Evolutionary conservation across 2,888 invertebrate genomes (phyloP).

Genomic region (Sisyra terminalis): DNA sequence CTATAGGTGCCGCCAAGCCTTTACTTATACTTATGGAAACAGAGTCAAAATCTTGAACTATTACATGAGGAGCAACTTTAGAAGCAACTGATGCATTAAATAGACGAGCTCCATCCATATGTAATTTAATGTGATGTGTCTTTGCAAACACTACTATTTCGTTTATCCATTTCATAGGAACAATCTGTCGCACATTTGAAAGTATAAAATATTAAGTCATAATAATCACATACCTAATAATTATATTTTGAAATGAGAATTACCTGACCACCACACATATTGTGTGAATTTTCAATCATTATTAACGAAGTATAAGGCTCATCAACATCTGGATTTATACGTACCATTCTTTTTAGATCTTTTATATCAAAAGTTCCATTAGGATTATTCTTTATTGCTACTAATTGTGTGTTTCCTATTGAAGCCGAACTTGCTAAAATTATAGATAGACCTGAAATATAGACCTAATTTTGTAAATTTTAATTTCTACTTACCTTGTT

Average conservation of each 20-base stretch:
- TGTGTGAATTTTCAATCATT: conserved; percentile 84
- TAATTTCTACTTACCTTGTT: conserved; percentile 55
- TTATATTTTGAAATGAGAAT: too few species aligned
- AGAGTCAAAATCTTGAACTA: conserved; percentile 59
- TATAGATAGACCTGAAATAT: not conserved
- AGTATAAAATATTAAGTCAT: too few species aligned
- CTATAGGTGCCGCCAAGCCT: conserved; percentile 77
- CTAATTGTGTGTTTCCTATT: conserved; percentile 61
- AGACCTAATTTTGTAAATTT: not conserved
- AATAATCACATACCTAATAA: too few species aligned
- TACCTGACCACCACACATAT: conserved; percentile 71
- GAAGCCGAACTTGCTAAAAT: conserved; percentile 45
- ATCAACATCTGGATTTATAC: conserved; percentile 52
- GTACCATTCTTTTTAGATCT: conserved; percentile 47
- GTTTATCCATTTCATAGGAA: conserved; percentile 67
- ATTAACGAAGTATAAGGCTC: conserved; percentile 66
- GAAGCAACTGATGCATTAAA: conserved; percentile 74
- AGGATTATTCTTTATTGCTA: conserved; percentile 50
- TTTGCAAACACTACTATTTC: conserved; percentile 47
- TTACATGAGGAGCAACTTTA: conserved; percentile 40
- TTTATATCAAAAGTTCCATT: conserved; percentile 77
- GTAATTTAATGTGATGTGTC: conserved; percentile 47
- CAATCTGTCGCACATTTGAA: too few species aligned
- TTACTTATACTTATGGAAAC: conserved; percentile 83
- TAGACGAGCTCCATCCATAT: conserved; percentile 88